Percentiles rank a stretch among this genome's conserved stretches.
Conservation (phyloP, 2,888 invertebrate genomes). For the Acleris sparsana region DNA sequence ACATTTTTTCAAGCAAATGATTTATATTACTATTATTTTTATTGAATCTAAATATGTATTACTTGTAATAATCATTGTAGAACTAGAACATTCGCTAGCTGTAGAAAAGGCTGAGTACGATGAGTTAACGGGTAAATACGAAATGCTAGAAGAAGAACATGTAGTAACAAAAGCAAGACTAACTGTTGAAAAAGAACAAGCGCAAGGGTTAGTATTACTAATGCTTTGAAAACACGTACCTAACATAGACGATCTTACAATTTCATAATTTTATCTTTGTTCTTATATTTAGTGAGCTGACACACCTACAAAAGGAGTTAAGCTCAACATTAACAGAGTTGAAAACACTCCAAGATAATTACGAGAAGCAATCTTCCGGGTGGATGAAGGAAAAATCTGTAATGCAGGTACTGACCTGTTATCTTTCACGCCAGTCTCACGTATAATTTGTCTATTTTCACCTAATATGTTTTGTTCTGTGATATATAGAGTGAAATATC, state of each 20-base stretch:
- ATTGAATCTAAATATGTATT: slow-evolving; percentile 36
- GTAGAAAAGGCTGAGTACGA: slow-evolving; percentile 89
- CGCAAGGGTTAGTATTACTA: slow-evolving; percentile 83
- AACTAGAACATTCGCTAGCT: slow-evolving; percentile 86
- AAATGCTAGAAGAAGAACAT: slow-evolving; percentile 92
- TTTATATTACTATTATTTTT: too few relatives aligned
- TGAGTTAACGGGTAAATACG: slow-evolving; percentile 91
- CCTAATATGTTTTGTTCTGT: slow-evolving; percentile 5
- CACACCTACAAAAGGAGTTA: slow-evolving; percentile 85
- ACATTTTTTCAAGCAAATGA: too few relatives aligned
- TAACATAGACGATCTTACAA: background rate
- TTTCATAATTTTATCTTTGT: slow-evolving; percentile 8
- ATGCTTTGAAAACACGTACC: background rate
- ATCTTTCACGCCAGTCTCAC: too few relatives aligned
- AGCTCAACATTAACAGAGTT: slow-evolving; percentile 85
- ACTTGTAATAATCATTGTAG: slow-evolving; percentile 63
- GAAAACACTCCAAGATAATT: slow-evolving; percentile 85
- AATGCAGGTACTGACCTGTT: slow-evolving; percentile 70
- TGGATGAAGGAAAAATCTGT: slow-evolving; percentile 89
- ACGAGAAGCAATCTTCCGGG: slow-evolving; percentile 85
- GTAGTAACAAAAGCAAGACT: slow-evolving; percentile 92
- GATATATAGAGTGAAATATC: slow-evolving; percentile 65
- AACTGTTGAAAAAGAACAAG: slow-evolving; percentile 91
- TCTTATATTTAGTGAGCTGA: slow-evolving; percentile 79
- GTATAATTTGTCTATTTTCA: background rate